Evolutionary conservation across 2,888 invertebrate genomes (phyloP).

Genomic region (Gymnocheta viridis): DNA sequence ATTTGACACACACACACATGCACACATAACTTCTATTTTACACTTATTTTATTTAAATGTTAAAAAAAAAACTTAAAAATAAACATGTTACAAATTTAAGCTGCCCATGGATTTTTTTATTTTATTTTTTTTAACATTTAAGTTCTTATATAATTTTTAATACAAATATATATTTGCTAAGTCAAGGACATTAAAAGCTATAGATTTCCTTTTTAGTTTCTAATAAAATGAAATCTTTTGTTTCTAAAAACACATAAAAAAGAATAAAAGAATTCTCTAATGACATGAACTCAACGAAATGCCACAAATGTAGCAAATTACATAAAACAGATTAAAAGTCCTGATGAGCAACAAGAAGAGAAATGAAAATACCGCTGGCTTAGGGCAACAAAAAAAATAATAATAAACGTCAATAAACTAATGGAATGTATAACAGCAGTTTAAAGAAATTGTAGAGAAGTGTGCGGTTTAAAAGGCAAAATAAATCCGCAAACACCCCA

Average conservation of each 20-base stretch:
- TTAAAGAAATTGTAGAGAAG: constrained; percentile 1
- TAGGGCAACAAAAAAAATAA: neutral
- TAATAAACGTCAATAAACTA: neutral
- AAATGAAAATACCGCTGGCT: neutral
- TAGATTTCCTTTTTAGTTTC: constrained; percentile 20
- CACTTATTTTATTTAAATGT: no score
- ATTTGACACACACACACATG: no score
- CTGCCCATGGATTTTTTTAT: no score
- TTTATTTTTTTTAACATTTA: no score
- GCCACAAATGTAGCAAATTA: neutral
- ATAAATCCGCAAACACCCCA: neutral
- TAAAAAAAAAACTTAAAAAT: no score
- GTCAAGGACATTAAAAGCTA: constrained; percentile 12
- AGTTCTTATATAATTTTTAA: no score
- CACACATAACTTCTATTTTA: no score
- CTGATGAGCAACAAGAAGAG: neutral
- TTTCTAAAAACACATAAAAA: neutral
- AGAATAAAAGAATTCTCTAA: neutral
- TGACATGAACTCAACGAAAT: neutral
- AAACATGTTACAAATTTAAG: no score
- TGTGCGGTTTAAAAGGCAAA: neutral
- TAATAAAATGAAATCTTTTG: constrained; percentile 3
- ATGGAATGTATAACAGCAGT: constrained; percentile 14
- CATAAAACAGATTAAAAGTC: neutral
- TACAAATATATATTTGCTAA: neutral